Conservation (phyloP, 2,888 invertebrate species). For the Lapara coniferarum region DNA sequence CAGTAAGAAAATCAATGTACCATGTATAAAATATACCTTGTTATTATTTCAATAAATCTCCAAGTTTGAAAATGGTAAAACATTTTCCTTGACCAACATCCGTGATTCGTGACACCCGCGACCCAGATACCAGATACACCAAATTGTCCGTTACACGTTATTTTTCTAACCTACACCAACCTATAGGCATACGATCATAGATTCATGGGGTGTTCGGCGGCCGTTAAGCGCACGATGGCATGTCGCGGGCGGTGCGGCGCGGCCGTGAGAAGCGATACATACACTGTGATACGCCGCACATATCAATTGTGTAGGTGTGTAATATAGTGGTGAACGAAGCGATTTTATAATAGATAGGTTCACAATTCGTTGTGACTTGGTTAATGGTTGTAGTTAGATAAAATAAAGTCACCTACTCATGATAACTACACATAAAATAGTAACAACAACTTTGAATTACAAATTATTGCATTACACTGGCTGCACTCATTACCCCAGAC, state of each 20-base stretch:
- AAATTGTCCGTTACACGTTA: slow-evolving; percentile 1
- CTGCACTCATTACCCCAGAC: no score
- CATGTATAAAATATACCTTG: no score
- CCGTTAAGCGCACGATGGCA: slow-evolving; percentile 26
- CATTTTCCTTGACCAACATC: neutral
- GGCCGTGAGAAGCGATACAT: slow-evolving; percentile 26
- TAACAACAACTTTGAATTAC: no score
- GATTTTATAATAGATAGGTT: neutral
- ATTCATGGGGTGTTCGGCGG: neutral
- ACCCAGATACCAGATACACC: neutral
- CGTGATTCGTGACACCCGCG: neutral
- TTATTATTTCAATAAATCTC: no score
- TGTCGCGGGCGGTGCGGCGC: neutral
- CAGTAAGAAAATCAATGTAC: no score
- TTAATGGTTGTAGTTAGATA: no score
- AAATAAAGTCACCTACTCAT: no score
- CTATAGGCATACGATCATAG: neutral
- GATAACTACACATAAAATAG: no score
- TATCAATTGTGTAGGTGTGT: neutral
- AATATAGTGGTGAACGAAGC: slow-evolving; percentile 7
- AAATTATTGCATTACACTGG: no score
- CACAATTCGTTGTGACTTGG: no score
- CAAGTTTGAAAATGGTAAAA: no score
- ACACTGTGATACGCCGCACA: slow-evolving; percentile 1
- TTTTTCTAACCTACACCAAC: neutral